Conservation (phyloP, 1,140 invertebrate genomes). For the Halictus rubicundus region DNA sequence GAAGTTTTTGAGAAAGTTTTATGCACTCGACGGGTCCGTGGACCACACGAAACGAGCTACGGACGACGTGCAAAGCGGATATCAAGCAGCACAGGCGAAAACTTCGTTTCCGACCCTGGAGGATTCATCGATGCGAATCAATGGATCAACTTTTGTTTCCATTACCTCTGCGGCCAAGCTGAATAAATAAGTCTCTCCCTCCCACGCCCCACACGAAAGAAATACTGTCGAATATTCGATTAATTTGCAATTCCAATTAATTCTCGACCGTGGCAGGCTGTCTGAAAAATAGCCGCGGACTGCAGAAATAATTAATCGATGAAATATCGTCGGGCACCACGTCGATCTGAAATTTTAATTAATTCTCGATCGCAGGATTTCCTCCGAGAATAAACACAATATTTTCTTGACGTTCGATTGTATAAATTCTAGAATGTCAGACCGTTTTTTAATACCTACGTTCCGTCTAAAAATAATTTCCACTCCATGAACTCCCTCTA, state of each 20-base stretch:
- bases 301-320: too few relatives aligned
- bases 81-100: not conserved
- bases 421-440: not conserved
- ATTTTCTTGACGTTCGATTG: not conserved
- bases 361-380: not conserved
- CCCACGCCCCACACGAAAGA: not conserved
- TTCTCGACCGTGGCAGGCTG: too few relatives aligned
- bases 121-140: slow-evolving; percentile 1
- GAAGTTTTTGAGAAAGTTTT: slow-evolving; percentile 35
- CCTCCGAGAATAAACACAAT: not conserved
- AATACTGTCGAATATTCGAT: not conserved
- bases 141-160: not conserved
- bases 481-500: too few relatives aligned
- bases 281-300: too few relatives aligned
- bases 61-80: slow-evolving; percentile 25
- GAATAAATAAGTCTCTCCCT: not conserved
- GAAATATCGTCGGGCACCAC: too few relatives aligned
- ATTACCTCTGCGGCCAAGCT: not conserved
- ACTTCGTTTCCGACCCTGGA: not conserved
- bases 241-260: not conserved
- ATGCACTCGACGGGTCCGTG: slow-evolving; percentile 11
- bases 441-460: too few relatives aligned
- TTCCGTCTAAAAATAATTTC: too few relatives aligned
- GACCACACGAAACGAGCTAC: not conserved
- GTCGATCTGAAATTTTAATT: not conserved